Percentiles rank a stretch among this genome's conserved stretches.
Conservation (phyloP, 2,888 invertebrate genomes). For the Limnephilus auricula region DNA sequence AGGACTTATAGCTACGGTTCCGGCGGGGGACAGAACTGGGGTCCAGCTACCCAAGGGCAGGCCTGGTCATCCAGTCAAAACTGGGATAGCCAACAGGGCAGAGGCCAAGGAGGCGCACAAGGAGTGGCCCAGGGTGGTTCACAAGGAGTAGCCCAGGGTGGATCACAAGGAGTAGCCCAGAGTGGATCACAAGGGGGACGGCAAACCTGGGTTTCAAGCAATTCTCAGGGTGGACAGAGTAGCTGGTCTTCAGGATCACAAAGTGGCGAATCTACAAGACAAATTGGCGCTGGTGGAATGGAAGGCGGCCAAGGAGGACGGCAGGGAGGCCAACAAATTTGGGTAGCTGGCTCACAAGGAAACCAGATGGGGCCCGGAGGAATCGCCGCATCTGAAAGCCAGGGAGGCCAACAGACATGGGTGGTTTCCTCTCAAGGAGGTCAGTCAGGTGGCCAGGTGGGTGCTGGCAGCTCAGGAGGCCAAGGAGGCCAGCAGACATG, state of each 20-base stretch:
- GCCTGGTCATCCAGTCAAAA: constrained; percentile 64
- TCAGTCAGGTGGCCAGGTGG: background rate
- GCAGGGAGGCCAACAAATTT: constrained; percentile 23
- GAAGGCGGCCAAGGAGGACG: background rate
- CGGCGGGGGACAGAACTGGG: constrained; percentile 34
- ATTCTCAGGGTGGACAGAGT: constrained; percentile 19
- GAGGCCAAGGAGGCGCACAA: constrained; percentile 67
- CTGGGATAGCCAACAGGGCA: constrained; percentile 65
- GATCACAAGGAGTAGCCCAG: constrained; percentile 65
- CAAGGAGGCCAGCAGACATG: constrained; percentile 40
- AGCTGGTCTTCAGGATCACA: background rate
- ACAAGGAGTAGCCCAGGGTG: constrained; percentile 7
- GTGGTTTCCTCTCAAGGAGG: background rate
- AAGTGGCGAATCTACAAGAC: constrained; percentile 11
- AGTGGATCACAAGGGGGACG: constrained; percentile 15
- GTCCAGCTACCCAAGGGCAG: constrained; percentile 41
- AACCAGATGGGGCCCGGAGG: background rate
- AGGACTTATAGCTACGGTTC: constrained; percentile 21
- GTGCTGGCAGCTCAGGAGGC: background rate
- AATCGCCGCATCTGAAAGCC: background rate
- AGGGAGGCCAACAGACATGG: constrained; percentile 45
- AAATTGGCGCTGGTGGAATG: constrained; percentile 19
- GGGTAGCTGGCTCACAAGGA: constrained; percentile 36
- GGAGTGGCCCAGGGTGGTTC: constrained; percentile 51
- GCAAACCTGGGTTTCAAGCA: background rate